Percentiles rank a stretch among this genome's conserved stretches.
phyloP scores from a whole-genome alignment of 2,113 vertebrate species.

The Prunella himalayana region DNA sequence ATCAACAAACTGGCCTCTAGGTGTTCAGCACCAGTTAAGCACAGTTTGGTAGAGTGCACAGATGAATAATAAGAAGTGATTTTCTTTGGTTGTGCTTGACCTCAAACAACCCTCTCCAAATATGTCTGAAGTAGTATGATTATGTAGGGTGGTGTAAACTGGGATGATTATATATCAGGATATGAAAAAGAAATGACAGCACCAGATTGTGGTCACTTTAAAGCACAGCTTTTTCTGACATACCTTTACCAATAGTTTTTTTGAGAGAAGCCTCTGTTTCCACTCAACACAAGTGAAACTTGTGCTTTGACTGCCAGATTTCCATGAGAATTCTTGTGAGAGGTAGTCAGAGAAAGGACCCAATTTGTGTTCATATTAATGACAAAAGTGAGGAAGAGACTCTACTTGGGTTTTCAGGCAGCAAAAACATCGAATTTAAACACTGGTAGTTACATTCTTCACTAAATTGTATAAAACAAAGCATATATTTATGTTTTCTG shows the following conservation, averaged over 20 bases:
- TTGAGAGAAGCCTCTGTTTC: neutral
- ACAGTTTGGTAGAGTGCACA: neutral
- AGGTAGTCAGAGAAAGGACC: neutral
- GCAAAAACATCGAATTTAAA: neutral
- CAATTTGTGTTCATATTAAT: neutral
- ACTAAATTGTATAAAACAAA: neutral
- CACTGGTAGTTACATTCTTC: neutral
- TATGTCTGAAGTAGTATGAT: neutral
- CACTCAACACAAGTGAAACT: neutral
- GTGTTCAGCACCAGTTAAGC: neutral
- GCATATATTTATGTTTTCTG: neutral
- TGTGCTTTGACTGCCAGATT: neutral
- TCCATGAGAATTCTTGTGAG: neutral
- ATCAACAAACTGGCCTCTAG: neutral
- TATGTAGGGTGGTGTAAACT: neutral
- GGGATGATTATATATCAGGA: neutral
- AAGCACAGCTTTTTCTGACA: neutral
- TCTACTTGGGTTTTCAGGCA: neutral
- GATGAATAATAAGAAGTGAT: neutral
- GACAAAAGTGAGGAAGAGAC: neutral
- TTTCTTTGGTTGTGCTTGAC: neutral
- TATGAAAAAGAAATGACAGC: neutral
- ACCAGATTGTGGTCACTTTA: neutral
- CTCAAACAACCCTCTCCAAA: neutral
- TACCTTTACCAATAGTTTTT: neutral